Evolutionary conservation across 1,140 invertebrate species (phyloP), one percentile per base, ranked within the genome.

Genomic region (Drosophila ananassae): DNA sequence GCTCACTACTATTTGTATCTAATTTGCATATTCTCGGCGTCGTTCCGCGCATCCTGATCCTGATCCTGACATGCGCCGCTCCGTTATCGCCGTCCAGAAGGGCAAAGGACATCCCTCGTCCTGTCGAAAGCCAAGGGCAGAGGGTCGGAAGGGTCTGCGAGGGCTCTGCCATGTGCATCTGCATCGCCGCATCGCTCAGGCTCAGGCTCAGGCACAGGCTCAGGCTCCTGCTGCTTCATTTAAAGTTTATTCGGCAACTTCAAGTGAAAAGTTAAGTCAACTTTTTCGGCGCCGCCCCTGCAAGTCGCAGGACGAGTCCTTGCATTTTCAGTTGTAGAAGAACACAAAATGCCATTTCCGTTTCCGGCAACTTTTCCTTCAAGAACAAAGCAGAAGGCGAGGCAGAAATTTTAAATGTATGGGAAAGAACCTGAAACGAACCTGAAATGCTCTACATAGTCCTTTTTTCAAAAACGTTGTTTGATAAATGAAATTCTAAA

Each of bases 261-360:
- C 62, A 89, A 87, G 75, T 79, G 83, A 77, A 87, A 87, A 87
- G 82, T 87, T 87, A 89, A 87, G 78, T 82, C 83, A 87, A 87
- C 82, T 83, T 87, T 68, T 69, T 61, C 53, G 41, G 55, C 52
- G 60, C 58, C 75, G 30, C 30, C 50, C 66, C 50, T 22, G 28
- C 41, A 9, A 12, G 30, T 28, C 51, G 21, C 25, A 47, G 44
- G 9, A 37, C 12, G 10, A 37, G 34, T 37, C 34, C 34, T 37
- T 37, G 34, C 34, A 12, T 37, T 37, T 55, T 41, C 50, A 67
- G 75, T 64, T 64, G 59, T 46, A 64, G 75, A 73, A 75, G 72
- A 75, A 75, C 83, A 87, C 82, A 84, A 87, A 89, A 89, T 89
- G 84, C 79, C 76, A 89, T 89, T 89, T 89, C 83, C 83, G 79